Conservation (phyloP, 2,888 invertebrate species). For the Lasioglossum marginatum region DNA sequence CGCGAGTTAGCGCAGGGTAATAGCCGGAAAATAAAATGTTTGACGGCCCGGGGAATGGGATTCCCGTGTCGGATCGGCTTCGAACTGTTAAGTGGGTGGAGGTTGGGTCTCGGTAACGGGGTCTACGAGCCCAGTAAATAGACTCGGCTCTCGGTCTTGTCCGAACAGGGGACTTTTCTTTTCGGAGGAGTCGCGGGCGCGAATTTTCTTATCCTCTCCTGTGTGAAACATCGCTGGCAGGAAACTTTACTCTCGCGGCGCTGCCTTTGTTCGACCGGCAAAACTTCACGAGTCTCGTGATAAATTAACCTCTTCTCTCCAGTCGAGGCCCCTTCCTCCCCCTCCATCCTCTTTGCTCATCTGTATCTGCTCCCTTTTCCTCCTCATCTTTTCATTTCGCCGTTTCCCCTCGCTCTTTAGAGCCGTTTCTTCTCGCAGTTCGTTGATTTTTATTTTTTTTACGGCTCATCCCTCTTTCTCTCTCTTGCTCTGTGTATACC, state of each 20-base stretch:
- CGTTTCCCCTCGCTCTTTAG: neutral
- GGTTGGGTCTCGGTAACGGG: neutral
- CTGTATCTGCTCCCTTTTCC: neutral
- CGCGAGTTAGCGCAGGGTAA: slow-evolving; percentile 36
- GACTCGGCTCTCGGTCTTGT: slow-evolving; percentile 23
- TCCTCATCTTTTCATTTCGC: neutral
- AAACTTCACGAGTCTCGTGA: slow-evolving; percentile 49
- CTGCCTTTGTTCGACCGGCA: slow-evolving; percentile 27
- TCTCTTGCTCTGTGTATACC: too few species aligned
- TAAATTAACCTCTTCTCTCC: slow-evolving; percentile 51
- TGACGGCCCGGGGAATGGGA: slow-evolving; percentile 42
- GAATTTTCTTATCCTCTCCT: slow-evolving; percentile 52
- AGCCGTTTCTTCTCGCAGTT: neutral
- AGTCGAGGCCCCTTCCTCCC: neutral
- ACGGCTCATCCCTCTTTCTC: neutral
- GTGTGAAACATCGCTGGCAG: slow-evolving; percentile 46
- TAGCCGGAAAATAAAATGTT: slow-evolving; percentile 52
- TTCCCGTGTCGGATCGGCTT: slow-evolving; percentile 37
- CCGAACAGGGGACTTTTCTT: slow-evolving; percentile 37
- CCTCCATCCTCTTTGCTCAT: neutral
- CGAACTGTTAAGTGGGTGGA: slow-evolving; percentile 25
- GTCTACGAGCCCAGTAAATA: slow-evolving; percentile 37
- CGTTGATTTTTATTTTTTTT: slow-evolving; percentile 3
- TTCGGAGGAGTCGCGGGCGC: slow-evolving; percentile 23
- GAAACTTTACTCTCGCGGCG: slow-evolving; percentile 37